phyloP scores from a whole-genome alignment of 2,888 invertebrate species.

The Vanessa cardui region DNA sequence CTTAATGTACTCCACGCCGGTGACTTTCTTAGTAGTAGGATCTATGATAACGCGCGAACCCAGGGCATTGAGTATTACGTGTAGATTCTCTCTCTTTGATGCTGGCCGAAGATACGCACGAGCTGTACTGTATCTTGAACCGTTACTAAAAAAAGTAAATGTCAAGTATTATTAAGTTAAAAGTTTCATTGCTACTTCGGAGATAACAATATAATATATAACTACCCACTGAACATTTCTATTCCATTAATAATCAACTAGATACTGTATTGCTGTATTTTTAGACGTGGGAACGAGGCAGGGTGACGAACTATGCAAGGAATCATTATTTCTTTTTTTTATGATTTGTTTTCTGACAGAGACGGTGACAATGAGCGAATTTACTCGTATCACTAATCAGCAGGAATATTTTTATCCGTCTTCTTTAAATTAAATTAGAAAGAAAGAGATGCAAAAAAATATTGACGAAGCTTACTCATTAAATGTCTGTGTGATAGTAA shows the following conservation, averaged over 20 bases:
- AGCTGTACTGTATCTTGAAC: slow-evolving; percentile 84
- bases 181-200: background rate
- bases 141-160: slow-evolving; percentile 66
- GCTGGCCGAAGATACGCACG: slow-evolving; percentile 85
- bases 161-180: background rate
- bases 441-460: background rate
- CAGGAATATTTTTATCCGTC: too few relatives aligned
- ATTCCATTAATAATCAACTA: too few relatives aligned
- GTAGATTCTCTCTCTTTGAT: slow-evolving; percentile 82
- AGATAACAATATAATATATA: background rate
- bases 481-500: slow-evolving; percentile 85
- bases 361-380: too few relatives aligned
- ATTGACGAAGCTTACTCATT: slow-evolving; percentile 74
- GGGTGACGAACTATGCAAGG: too few relatives aligned
- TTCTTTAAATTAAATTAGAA: background rate
- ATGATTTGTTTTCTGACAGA: too few relatives aligned
- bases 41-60: slow-evolving; percentile 82
- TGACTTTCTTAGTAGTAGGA: slow-evolving; percentile 74
- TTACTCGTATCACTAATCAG: too few relatives aligned
- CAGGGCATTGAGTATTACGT: slow-evolving; percentile 84
- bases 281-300: too few relatives aligned
- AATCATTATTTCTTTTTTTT: too few relatives aligned
- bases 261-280: too few relatives aligned
- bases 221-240: too few relatives aligned
- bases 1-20: slow-evolving; percentile 84